These are phyloP conservation scores for Apus apus DNA, from an alignment of 2,113 vertebrate genomes.

Conservation along the genomic window DNA sequence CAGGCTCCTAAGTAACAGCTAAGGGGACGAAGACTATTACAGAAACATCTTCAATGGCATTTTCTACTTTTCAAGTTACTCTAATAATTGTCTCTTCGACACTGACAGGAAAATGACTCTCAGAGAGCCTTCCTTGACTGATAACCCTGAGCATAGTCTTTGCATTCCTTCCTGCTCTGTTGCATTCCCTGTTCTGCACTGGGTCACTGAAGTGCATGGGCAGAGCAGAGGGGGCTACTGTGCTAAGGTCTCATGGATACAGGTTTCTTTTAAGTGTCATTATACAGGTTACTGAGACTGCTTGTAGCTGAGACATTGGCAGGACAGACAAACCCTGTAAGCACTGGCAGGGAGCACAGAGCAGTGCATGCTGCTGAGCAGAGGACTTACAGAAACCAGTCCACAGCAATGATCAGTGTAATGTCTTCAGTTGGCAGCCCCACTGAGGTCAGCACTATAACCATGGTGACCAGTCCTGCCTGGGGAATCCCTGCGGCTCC, in stretches of 20 bases:
- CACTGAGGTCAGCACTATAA: slow-evolving; percentile 95
- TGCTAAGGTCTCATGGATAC: background rate
- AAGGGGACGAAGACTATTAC: background rate
- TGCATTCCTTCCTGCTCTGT: background rate
- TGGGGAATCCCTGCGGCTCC: slow-evolving; percentile 97
- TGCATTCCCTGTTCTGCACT: too few species aligned
- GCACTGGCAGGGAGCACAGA: background rate
- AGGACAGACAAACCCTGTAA: accelerated
- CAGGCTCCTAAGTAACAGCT: background rate
- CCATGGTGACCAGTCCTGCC: slow-evolving; percentile 97
- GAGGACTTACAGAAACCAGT: slow-evolving; percentile 97
- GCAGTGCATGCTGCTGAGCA: background rate
- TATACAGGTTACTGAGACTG: background rate
- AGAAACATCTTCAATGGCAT: background rate
- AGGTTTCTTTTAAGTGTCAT: background rate
- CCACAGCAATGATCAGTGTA: slow-evolving; percentile 94
- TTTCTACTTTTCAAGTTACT: background rate
- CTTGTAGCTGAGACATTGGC: background rate
- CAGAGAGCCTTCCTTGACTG: background rate
- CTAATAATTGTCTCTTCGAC: background rate
- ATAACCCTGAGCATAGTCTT: background rate
- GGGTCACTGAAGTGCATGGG: background rate
- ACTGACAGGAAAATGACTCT: background rate
- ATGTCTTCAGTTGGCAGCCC: slow-evolving; percentile 97
- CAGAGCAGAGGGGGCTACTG: background rate